These are phyloP conservation scores for Vanessa cardui DNA, from an alignment of 2,888 invertebrate genomes.

Conservation along the genomic window DNA sequence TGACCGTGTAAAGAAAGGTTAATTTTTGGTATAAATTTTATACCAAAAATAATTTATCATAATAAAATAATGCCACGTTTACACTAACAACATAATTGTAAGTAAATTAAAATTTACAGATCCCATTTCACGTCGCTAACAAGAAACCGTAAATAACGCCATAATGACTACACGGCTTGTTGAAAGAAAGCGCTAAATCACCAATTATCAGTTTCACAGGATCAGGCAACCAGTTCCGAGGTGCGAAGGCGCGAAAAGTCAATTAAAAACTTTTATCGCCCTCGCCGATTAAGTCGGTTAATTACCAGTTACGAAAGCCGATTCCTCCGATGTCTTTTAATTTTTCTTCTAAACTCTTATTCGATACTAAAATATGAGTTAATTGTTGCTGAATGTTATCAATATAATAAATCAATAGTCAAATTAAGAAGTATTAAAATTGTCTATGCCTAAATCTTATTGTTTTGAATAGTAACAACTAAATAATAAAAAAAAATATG, in stretches of 20 bases:
- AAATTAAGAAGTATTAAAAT: no score
- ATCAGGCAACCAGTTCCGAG: constrained; percentile 40
- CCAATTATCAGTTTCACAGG: constrained; percentile 53
- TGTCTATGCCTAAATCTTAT: no score
- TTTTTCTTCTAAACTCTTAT: constrained; percentile 30
- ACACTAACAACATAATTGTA: no score
- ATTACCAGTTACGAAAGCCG: constrained; percentile 52
- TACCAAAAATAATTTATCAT: no score
- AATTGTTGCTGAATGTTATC: neutral
- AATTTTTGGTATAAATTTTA: no score
- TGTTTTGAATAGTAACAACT: no score
- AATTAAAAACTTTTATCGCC: constrained; percentile 67
- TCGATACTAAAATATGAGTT: neutral
- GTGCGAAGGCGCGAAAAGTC: constrained; percentile 50
- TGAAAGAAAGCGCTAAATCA: constrained; percentile 47
- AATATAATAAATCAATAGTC: no score
- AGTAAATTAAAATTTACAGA: neutral
- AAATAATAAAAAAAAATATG: no score
- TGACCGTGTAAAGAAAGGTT: no score
- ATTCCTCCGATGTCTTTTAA: constrained; percentile 47
- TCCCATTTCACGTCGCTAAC: neutral
- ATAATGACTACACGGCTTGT: constrained; percentile 27
- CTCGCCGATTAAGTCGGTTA: constrained; percentile 59
- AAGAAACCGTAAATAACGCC: constrained; percentile 12
- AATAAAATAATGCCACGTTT: no score